A percentile compares a stretch with the other conserved stretches of the same genome.
phyloP scores from a whole-genome alignment of 2,797 vertebrate genomes.

The Siniperca obscura region DNA sequence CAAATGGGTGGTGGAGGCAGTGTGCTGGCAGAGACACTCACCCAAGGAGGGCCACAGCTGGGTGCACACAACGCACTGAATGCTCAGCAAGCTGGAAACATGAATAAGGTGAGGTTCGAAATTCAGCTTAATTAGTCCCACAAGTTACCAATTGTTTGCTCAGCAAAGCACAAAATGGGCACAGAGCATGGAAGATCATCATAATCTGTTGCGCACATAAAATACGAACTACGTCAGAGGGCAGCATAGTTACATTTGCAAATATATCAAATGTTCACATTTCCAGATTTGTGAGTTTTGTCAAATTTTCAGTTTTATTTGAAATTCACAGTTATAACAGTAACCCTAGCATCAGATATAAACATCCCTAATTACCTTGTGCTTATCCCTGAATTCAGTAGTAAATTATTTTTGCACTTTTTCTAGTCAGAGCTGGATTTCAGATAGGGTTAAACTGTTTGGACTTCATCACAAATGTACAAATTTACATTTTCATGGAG shows the following conservation, averaged over 20 bases:
- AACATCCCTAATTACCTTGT: not conserved
- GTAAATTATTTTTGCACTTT: no score
- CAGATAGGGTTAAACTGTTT: not conserved
- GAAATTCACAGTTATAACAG: not conserved
- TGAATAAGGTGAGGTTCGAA: constrained; percentile 91
- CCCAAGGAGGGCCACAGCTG: constrained; percentile 92
- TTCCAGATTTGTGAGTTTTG: not conserved
- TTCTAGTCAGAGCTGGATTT: not conserved
- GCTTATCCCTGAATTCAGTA: not conserved
- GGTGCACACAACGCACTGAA: constrained; percentile 88
- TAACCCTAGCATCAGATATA: not conserved
- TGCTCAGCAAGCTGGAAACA: constrained; percentile 91
- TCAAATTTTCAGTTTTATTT: not conserved
- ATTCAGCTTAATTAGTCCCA: not conserved
- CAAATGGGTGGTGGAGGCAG: constrained; percentile 85
- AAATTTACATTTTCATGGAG: not conserved
- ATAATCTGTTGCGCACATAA: not conserved
- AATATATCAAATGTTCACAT: not conserved
- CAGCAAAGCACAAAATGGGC: not conserved
- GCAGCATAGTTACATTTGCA: not conserved
- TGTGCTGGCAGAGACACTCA: constrained; percentile 94
- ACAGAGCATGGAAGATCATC: not conserved
- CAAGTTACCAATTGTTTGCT: not conserved
- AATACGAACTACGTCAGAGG: not conserved
- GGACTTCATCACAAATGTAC: no score